Evolutionary conservation across 2,797 vertebrate species (phyloP).

Genomic region (Lithobates pipiens): DNA sequence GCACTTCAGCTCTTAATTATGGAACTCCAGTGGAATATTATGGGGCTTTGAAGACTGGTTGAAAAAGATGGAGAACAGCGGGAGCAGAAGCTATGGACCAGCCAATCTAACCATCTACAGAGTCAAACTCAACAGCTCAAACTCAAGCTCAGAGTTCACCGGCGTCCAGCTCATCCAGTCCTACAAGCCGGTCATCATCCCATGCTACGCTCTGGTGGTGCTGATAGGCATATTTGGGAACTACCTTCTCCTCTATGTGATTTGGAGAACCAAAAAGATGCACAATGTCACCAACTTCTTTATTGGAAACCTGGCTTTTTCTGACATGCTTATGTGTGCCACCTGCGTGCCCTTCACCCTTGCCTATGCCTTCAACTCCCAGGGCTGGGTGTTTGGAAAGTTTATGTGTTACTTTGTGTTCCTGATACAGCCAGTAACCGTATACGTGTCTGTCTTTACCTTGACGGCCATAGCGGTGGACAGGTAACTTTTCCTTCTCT

Average conservation of each 20-base stretch:
- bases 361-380: conserved; percentile 88
- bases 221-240: conserved; percentile 85
- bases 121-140: conserved; percentile 73
- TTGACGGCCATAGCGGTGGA: conserved; percentile 88
- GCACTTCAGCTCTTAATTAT: not conserved
- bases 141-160: conserved; percentile 78
- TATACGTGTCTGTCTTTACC: conserved; percentile 91
- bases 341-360: conserved; percentile 88
- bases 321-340: conserved; percentile 90
- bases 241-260: conserved; percentile 88
- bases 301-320: conserved; percentile 90
- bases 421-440: conserved; percentile 88
- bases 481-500: conserved; percentile 74
- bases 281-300: conserved; percentile 92
- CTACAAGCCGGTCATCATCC: conserved; percentile 87
- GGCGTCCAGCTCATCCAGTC: conserved; percentile 87
- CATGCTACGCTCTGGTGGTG: conserved; percentile 85
- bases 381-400: conserved; percentile 87
- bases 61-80: conserved; percentile 56
- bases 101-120: conserved; percentile 70
- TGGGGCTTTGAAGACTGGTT: not conserved
- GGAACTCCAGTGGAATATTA: not conserved
- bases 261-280: conserved; percentile 89
- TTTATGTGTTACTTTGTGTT: conserved; percentile 90
- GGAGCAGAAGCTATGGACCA: not conserved